Percentiles rank a stretch among this genome's conserved stretches.
These are phyloP conservation scores for Dichetophora obliterata DNA, from an alignment of 2,888 invertebrate genomes.

Conservation along the genomic window DNA sequence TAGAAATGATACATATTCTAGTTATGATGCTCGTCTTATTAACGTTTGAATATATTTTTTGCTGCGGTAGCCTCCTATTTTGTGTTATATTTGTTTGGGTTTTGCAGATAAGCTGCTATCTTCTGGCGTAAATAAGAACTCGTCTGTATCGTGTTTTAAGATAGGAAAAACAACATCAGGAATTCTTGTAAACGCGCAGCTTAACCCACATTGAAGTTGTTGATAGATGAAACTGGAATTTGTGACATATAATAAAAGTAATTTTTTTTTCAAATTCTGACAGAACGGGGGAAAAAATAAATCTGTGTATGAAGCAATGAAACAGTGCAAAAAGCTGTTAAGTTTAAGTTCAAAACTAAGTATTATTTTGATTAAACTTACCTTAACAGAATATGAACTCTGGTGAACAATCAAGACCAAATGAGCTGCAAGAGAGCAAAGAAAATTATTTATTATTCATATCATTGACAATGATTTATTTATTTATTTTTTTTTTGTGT, in stretches of 20 bases:
- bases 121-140: too few species aligned
- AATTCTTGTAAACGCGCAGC: too few species aligned
- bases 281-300: neutral
- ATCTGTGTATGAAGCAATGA: neutral
- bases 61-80: too few species aligned
- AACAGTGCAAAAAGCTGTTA: neutral
- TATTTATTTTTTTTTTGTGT: neutral
- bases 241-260: neutral
- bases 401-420: neutral
- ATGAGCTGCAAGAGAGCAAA: neutral
- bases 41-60: too few species aligned
- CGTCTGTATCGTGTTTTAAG: too few species aligned
- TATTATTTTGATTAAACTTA: too few species aligned
- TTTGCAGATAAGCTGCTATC: too few species aligned
- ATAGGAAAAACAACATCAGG: too few species aligned
- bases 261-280: neutral
- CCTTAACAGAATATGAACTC: neutral
- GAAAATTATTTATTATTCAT: neutral
- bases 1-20: too few species aligned
- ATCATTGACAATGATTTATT: neutral
- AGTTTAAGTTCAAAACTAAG: neutral
- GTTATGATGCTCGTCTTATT: too few species aligned
- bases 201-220: too few species aligned
- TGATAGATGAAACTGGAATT: neutral
- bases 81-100: too few species aligned